Evolutionary conservation across 1,140 invertebrate species (phyloP).

Genomic region (Bactericera cockerelli): DNA sequence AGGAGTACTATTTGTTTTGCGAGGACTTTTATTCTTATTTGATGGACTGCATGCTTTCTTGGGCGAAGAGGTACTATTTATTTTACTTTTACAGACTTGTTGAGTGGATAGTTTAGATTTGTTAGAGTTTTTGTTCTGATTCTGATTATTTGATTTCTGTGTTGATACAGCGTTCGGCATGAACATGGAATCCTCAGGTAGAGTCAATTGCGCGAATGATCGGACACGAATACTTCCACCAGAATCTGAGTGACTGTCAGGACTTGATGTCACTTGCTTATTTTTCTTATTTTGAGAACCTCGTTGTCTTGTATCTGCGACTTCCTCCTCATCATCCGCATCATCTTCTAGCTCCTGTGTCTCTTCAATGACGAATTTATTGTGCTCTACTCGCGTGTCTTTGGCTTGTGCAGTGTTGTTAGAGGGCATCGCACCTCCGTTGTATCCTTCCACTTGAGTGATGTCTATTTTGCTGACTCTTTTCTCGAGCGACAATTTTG

Average conservation of each 20-base stretch:
- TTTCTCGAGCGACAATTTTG: background rate
- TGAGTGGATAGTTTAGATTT: background rate
- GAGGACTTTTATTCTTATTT: too few species aligned
- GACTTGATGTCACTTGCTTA: too few species aligned
- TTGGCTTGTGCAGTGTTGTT: too few species aligned
- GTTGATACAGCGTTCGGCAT: background rate
- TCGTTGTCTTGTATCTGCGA: background rate
- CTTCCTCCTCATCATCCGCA: background rate
- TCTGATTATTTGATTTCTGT: background rate
- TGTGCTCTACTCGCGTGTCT: background rate
- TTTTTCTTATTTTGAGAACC: too few species aligned
- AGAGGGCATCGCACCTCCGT: background rate
- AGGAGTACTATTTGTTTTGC: too few species aligned
- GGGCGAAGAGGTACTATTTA: too few species aligned
- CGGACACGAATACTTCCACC: background rate
- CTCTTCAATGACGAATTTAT: slow-evolving; percentile 2
- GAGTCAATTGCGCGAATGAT: background rate
- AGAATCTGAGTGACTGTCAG: too few species aligned
- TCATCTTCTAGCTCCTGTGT: background rate
- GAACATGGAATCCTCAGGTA: background rate
- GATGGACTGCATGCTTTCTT: too few species aligned
- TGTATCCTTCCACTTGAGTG: background rate
- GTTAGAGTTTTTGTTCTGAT: background rate
- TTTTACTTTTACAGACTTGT: too few species aligned
- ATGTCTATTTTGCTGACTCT: background rate